Base-by-base conservation (phyloP, 1,140 invertebrate genomes). In the Stegodyphus mimosarum region DNA sequence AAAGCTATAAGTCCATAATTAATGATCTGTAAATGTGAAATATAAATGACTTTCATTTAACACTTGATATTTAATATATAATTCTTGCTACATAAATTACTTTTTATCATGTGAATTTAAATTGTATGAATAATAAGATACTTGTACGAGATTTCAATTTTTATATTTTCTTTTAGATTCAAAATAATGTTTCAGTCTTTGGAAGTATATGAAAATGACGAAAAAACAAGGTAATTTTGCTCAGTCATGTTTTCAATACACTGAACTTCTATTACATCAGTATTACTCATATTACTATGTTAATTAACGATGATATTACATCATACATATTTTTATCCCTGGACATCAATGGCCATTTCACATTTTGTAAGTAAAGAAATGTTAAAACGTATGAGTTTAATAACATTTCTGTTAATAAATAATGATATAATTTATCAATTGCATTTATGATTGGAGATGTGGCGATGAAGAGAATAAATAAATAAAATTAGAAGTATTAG, bases 161-260 rank as follows among this genome's bases (percentile, higher is more conserved):
- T 52, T 49, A n/a, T 52, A 52, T n/a, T n/a, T 70, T 79, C 79
- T 53, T 74, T 63, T 86, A 94, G 93, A 88, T 95, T 95, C 91
- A 88, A 91, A 13, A 79, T 95, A 53, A 89, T 91, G 64, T 92
- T 95, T 88, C 90, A 91, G 73, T 90, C 90, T 87, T 87, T 95
- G 7, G 91, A 92, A 88, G 90, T 94, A 33, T 95, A 94, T 88
- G 92, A 92, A 66, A 95, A 95, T 89, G 94, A 95, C 86, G 94
- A 95, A 80, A 91, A 91, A 83, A 94, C 93, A 66, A 79, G 86
- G 86, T 88, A 85, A 74, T 11, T 49, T 51, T 7, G 13, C 63
- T 52, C n/a, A 50, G 4, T 3, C 17, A 60, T 5, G 10, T 74
- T 6, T 74, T 74, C n/a, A n/a, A 6, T n/a, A 52, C 1, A 53